Evolutionary conservation across 2,888 invertebrate genomes (phyloP), one percentile per base, ranked within the genome.

Genomic region (Thymelicus sylvestris): DNA sequence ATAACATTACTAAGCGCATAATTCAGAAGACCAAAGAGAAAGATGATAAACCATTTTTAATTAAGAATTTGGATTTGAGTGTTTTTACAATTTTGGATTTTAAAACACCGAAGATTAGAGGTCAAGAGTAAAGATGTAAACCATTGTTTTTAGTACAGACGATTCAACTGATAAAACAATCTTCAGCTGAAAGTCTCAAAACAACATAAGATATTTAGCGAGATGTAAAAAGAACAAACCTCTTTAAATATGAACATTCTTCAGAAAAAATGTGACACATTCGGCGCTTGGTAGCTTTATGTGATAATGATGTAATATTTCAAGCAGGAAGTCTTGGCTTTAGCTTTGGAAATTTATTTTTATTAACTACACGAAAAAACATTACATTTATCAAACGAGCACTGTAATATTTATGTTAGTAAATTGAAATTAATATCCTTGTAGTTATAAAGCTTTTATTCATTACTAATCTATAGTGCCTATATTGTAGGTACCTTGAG

Each of bases 251-350:
- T 60, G 31, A 72, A 69, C 65, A 69, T 64, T 62, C 24, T 72
- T 44, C 24, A 75, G 71, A 72, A 70, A 73, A 67, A 67, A 55
- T 71, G 41, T 48, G 63, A 48, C 47, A 76, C 66, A 73, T 70
- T 73, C 75, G 74, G 72, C 72, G 72, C 75, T 73, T 71, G 73
- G 73, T 74, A 75, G 73, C 69, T 74, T 74, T 71, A 74, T 69
- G 74, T 73, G 70, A 78, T 83, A 81, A 82, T 76, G 79, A 79
- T 74, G 74, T 75, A 76, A 81, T 83, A 79, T 78, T 78, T 82
- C 79, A 81, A 72, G 67, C 70, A 74, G 74, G 67, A 77, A 80
- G 73, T 79, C 81, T 81, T 83, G 81, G 81, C 80, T 79, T 67
- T 70, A 77, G 76, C 79, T 78, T 74, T 74, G 73, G 71, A 78